Conservation (phyloP, 2,113 vertebrate species). For the Zapus hudsonius region DNA sequence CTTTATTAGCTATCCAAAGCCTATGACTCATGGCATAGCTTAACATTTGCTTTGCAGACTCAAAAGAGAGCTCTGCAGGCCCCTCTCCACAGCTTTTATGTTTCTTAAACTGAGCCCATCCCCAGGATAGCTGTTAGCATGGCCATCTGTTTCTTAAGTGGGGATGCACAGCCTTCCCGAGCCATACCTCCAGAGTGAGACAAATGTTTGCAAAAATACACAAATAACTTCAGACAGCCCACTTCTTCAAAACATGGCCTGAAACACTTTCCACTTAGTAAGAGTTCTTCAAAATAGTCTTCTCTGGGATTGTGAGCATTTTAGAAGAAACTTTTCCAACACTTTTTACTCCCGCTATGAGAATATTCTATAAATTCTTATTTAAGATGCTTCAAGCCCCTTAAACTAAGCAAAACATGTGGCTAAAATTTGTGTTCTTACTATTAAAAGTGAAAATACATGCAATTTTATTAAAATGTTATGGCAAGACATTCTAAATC, state of each 20-base stretch:
- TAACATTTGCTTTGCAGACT: slow-evolving; percentile 50
- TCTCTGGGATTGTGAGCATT: neutral
- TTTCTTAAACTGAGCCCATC: slow-evolving; percentile 27
- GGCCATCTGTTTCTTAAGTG: slow-evolving; percentile 66
- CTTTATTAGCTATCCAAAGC: slow-evolving; percentile 64
- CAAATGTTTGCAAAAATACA: slow-evolving; percentile 55
- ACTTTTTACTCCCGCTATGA: neutral
- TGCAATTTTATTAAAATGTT: neutral
- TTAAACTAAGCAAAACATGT: neutral
- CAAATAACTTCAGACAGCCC: slow-evolving; percentile 39
- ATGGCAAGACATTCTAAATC: neutral
- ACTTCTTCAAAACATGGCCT: slow-evolving; percentile 41
- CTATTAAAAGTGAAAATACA: neutral
- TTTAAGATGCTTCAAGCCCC: neutral
- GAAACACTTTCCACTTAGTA: neutral
- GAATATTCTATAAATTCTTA: slow-evolving; percentile 31
- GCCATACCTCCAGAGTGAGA: slow-evolving; percentile 31
- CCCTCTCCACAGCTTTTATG: neutral
- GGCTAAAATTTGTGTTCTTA: slow-evolving; percentile 34
- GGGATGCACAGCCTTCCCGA: neutral
- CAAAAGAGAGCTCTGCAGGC: slow-evolving; percentile 56
- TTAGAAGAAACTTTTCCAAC: neutral
- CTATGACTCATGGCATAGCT: slow-evolving; percentile 71
- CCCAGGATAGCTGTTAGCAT: neutral
- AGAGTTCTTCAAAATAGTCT: neutral